These are phyloP conservation scores for Trachemys scripta DNA, from an alignment of 2,113 vertebrate genomes.

Conservation along the genomic window DNA sequence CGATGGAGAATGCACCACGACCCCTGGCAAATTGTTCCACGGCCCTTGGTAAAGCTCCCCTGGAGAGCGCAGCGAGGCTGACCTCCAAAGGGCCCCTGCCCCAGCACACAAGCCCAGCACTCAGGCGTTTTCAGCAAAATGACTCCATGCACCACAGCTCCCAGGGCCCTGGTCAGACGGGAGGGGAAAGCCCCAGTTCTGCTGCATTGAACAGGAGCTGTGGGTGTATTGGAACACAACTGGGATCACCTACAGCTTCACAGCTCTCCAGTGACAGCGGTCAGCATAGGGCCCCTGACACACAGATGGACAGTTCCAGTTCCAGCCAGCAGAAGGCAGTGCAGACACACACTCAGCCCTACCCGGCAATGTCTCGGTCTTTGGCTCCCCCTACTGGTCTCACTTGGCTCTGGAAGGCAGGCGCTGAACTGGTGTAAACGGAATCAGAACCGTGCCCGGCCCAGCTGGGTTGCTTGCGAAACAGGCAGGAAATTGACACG, in stretches of 20 bases:
- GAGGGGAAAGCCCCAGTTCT: neutral
- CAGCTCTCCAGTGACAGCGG: neutral
- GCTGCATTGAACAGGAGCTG: neutral
- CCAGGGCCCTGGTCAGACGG: neutral
- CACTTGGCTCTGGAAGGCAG: neutral
- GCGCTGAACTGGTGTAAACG: neutral
- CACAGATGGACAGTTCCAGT: rapidly evolving
- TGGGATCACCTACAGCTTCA: neutral
- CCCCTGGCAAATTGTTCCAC: neutral
- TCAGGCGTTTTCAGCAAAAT: no score
- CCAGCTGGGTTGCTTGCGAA: neutral
- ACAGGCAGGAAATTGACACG: no score
- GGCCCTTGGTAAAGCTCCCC: neutral
- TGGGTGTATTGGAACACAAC: neutral
- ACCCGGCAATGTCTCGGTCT: neutral
- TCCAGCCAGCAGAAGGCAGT: neutral
- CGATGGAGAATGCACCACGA: neutral
- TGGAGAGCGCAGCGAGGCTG: neutral
- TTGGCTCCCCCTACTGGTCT: neutral
- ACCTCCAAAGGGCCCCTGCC: neutral
- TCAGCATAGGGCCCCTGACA: neutral
- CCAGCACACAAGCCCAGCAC: neutral
- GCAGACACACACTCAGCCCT: no score
- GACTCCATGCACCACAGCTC: neutral
- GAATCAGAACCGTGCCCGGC: neutral